These are phyloP conservation scores for Mimachlamys varia DNA, from an alignment of 2,888 invertebrate species.

Conservation along the genomic window DNA sequence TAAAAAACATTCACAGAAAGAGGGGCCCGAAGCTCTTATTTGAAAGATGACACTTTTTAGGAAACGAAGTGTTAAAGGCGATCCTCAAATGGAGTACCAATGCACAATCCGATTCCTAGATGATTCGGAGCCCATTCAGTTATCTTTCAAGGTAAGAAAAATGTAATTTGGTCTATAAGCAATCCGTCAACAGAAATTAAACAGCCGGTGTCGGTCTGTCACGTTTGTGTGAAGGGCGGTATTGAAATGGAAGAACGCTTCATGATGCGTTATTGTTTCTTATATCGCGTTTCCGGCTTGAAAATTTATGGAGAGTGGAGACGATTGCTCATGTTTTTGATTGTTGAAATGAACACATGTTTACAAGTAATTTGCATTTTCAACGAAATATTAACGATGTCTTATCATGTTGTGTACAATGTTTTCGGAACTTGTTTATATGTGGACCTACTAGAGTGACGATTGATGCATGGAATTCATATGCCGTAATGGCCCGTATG, in stretches of 20 bases:
- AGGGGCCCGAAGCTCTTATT: background rate
- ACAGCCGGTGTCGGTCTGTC: conserved; percentile 1
- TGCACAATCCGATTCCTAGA: conserved; percentile 80
- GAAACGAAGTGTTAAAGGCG: conserved; percentile 74
- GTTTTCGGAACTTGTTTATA: too few species aligned
- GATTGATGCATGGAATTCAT: too few species aligned
- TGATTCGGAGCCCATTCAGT: conserved; percentile 78
- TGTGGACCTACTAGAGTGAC: too few species aligned
- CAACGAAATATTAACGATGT: too few species aligned
- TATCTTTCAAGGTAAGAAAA: conserved; percentile 77
- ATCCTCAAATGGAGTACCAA: conserved; percentile 78
- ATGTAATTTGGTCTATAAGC: background rate
- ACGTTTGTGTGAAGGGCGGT: background rate
- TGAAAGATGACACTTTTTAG: conserved; percentile 72
- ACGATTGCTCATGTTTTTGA: background rate
- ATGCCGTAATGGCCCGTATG: too few species aligned
- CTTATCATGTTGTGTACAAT: too few species aligned
- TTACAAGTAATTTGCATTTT: background rate
- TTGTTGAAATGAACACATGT: background rate
- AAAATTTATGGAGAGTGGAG: background rate
- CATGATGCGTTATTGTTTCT: background rate
- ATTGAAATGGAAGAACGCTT: background rate
- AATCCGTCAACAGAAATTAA: background rate
- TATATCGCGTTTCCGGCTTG: background rate
- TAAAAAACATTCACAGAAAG: conserved; percentile 24